phyloP scores from a whole-genome alignment of 2,797 vertebrate species.

The Danio choprae region DNA sequence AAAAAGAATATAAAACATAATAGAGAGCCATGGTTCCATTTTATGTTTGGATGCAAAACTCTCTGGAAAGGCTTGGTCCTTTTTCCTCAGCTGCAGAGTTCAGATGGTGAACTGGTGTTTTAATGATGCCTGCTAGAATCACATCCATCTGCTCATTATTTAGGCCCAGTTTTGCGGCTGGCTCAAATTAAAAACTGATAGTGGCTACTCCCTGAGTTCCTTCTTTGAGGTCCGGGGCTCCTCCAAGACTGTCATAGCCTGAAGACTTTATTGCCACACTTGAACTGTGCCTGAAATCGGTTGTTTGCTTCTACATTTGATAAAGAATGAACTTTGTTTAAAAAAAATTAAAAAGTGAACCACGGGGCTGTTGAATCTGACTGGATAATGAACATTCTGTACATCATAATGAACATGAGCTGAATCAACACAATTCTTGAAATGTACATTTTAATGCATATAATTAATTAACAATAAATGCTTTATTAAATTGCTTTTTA shows the following conservation, averaged over 20 bases:
- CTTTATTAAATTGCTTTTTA: neutral
- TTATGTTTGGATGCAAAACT: conserved; percentile 38
- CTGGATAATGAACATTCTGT: too few relatives aligned
- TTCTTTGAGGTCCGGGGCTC: conserved; percentile 54
- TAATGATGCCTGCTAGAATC: conserved; percentile 56
- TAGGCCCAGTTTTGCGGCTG: conserved; percentile 42
- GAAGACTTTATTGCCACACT: too few relatives aligned
- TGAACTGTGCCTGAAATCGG: too few relatives aligned
- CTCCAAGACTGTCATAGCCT: conserved; percentile 35
- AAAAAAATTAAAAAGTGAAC: neutral
- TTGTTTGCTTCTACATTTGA: neutral
- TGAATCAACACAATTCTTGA: too few relatives aligned
- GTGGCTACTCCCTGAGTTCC: conserved; percentile 51
- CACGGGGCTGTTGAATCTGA: too few relatives aligned
- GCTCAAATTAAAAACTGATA: conserved; percentile 59
- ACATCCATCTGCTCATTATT: conserved; percentile 62
- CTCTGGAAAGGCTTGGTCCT: conserved; percentile 20
- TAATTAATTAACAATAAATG: too few relatives aligned
- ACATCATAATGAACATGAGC: too few relatives aligned
- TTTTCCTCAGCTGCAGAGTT: conserved; percentile 33
- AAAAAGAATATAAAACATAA: conserved; percentile 65
- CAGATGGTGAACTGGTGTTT: conserved; percentile 35
- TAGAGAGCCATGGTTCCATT: conserved; percentile 53
- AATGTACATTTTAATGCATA: too few relatives aligned
- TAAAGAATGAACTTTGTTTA: neutral